Conservation (phyloP, 2,797 vertebrate species). For the Oryzias sinensis region DNA sequence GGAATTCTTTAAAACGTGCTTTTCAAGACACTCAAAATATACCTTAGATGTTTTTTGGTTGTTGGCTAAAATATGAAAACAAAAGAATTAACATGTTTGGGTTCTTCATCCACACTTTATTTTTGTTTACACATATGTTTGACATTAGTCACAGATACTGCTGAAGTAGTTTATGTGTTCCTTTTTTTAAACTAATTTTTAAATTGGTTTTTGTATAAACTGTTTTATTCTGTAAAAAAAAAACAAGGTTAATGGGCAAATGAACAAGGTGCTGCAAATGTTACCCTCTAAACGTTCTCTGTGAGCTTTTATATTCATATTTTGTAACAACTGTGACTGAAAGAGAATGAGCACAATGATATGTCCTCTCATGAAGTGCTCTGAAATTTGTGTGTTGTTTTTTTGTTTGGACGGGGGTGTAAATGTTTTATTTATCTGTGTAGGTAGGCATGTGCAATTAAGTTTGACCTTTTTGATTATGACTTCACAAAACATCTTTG, state of each 20-base stretch:
- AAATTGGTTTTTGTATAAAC: constrained; percentile 9
- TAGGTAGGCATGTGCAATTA: constrained; percentile 40
- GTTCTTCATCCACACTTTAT: neutral
- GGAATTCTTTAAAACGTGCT: no score
- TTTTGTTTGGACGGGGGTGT: constrained; percentile 2
- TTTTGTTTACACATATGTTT: constrained; percentile 12
- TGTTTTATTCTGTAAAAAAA: constrained; percentile 26
- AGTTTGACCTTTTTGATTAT: constrained; percentile 34
- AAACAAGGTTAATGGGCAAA: constrained; percentile 10
- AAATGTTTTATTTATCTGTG: constrained; percentile 65
- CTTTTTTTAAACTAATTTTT: constrained; percentile 3
- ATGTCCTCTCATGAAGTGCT: constrained; percentile 16
- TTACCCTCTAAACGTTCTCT: constrained; percentile 17
- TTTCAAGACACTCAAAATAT: neutral
- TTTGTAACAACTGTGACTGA: constrained; percentile 11
- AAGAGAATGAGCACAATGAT: constrained; percentile 31
- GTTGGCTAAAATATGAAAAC: constrained; percentile 1
- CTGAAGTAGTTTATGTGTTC: constrained; percentile 12
- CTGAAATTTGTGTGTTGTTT: constrained; percentile 33
- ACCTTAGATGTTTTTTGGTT: neutral
- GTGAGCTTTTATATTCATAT: constrained; percentile 11
- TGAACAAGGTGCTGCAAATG: constrained; percentile 20
- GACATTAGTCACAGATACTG: constrained; percentile 10
- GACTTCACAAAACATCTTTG: constrained; percentile 17
- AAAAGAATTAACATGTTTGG: no score